These are phyloP conservation scores for Drosophila nasuta DNA, from an alignment of 1,140 invertebrate genomes.

Conservation along the genomic window DNA sequence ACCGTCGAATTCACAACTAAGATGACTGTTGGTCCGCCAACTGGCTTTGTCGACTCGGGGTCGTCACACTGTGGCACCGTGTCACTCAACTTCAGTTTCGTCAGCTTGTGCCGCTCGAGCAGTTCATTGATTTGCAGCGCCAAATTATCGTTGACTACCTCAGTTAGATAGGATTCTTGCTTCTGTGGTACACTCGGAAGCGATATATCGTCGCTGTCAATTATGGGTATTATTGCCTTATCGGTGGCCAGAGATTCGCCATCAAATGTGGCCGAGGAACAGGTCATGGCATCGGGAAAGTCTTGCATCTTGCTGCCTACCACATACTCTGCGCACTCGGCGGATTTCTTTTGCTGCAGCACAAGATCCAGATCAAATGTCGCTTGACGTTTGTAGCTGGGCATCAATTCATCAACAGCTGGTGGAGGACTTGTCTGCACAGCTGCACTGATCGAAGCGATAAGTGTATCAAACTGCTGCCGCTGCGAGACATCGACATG, in stretches of 20 bases:
- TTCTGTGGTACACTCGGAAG: constrained; percentile 9
- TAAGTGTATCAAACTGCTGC: constrained; percentile 39
- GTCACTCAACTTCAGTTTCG: constrained; percentile 20
- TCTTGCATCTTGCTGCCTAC: constrained; percentile 33
- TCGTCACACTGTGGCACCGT: constrained; percentile 16
- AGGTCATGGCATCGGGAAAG: constrained; percentile 73
- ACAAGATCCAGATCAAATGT: constrained; percentile 68
- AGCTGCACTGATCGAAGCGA: constrained; percentile 23
- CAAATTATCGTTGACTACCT: constrained; percentile 56
- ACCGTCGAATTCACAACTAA: constrained; percentile 55
- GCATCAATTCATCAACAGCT: constrained; percentile 1
- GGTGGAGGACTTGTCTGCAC: not conserved
- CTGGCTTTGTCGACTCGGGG: constrained; percentile 26
- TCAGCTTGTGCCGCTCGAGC: constrained; percentile 56
- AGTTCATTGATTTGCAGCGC: constrained; percentile 64
- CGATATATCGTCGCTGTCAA: constrained; percentile 7
- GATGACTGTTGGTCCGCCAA: constrained; percentile 49
- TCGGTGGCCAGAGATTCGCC: constrained; percentile 45
- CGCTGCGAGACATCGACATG: constrained; percentile 43
- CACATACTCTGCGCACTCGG: not conserved
- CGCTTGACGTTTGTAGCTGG: constrained; percentile 54
- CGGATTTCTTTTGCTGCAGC: constrained; percentile 24
- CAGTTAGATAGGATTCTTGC: constrained; percentile 46
- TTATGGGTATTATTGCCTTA: constrained; percentile 5
- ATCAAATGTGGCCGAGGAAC: constrained; percentile 72